phyloP scores from a whole-genome alignment of 2,113 vertebrate genomes.

The Chascanopsetta lugubris region DNA sequence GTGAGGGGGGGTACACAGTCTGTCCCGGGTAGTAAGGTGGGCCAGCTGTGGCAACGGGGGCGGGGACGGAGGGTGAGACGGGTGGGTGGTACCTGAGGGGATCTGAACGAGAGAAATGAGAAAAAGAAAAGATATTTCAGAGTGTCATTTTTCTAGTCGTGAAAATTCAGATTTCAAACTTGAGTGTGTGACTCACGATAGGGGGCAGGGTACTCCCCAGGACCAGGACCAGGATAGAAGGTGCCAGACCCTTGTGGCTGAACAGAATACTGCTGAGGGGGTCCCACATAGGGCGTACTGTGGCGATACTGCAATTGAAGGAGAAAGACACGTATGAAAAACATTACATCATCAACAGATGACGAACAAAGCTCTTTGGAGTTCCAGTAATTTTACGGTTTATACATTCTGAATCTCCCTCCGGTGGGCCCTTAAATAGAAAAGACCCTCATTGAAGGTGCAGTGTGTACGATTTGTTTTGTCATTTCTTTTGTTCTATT shows the following conservation, averaged over 20 bases:
- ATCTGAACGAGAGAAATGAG: conserved; percentile 52
- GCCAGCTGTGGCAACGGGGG: conserved; percentile 77
- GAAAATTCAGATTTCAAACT: too few species aligned
- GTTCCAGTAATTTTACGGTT: too few species aligned
- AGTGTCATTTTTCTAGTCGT: too few species aligned
- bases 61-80: conserved; percentile 68
- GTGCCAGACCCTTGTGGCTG: conserved; percentile 92
- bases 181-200: conserved; percentile 93
- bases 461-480: too few species aligned
- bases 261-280: conserved; percentile 94
- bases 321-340: neutral
- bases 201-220: conserved; percentile 92
- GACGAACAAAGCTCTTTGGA: too few species aligned
- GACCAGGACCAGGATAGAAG: conserved; percentile 94
- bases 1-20: conserved; percentile 91
- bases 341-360: too few species aligned
- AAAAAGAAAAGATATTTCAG: conserved; percentile 19
- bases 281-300: conserved; percentile 90
- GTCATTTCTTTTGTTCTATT: too few species aligned
- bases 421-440: too few species aligned
- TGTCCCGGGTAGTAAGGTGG: conserved; percentile 92
- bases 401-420: too few species aligned
- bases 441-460: too few species aligned
- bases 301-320: conserved; percentile 88
- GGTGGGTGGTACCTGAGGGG: conserved; percentile 74